Percentiles rank a stretch among this genome's conserved stretches.
These are phyloP conservation scores for Linyphia triangularis DNA, from an alignment of 2,888 invertebrate species.

Conservation along the genomic window DNA sequence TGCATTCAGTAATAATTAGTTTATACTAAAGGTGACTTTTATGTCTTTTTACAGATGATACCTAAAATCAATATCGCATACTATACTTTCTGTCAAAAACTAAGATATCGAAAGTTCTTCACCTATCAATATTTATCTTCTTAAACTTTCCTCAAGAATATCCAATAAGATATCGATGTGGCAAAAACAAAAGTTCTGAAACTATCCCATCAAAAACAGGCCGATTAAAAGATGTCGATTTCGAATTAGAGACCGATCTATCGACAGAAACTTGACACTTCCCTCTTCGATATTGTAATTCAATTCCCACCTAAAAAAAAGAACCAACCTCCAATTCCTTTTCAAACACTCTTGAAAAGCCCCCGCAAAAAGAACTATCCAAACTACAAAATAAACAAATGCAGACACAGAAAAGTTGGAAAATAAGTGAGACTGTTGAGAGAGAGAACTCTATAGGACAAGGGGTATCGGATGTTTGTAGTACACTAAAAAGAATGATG, in stretches of 20 bases:
- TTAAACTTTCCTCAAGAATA: no score
- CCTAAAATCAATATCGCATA: no score
- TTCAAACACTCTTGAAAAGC: slow-evolving; percentile 41
- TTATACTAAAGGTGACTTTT: no score
- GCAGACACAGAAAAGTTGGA: neutral
- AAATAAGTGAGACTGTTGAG: neutral
- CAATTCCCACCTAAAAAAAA: neutral
- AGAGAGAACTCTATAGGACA: slow-evolving; percentile 4
- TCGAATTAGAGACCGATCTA: neutral
- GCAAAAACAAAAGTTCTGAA: no score
- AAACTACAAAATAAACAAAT: slow-evolving; percentile 38
- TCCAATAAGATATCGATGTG: no score
- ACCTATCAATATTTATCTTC: no score
- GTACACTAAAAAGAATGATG: slow-evolving; percentile 17
- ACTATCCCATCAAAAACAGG: neutral
- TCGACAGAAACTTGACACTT: neutral
- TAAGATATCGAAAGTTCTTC: no score
- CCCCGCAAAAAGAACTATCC: neutral
- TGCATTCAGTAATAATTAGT: no score
- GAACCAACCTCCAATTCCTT: slow-evolving; percentile 1
- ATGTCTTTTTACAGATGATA: no score
- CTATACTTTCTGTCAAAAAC: no score
- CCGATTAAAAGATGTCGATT: neutral
- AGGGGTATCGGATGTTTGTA: slow-evolving; percentile 39
- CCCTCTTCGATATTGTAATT: slow-evolving; percentile 9